Base-by-base conservation (phyloP, 1,140 invertebrate genomes). In the Zaprionus ghesquierei region DNA sequence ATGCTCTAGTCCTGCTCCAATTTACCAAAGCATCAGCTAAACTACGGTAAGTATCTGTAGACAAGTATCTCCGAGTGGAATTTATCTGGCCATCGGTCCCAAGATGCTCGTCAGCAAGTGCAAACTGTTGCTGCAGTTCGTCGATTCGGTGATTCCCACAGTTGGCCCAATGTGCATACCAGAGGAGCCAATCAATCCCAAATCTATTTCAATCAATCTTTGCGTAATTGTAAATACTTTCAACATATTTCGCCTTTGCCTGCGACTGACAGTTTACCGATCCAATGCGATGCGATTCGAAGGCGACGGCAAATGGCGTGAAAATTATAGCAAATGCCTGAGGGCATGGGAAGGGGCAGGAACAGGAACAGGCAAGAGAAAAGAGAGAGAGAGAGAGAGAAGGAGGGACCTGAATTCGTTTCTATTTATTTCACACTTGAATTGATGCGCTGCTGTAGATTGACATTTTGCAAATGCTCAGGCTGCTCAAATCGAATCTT, bases 381-480 rank as follows among this genome's bases (percentile, higher is more conserved):
- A n/a, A n/a, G n/a, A n/a, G n/a, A 29, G 27, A 55, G 9, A n/a
- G 18, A 41, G 25, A 15, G 5, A 50, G 44, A 65, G 46, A 12
- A 18, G 35, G 38, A 31, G 58, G 74, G 85, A 89, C 84, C 84
- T 87, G 84, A 89, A 89, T 87, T 89, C 84, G 85, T 89, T 89
- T 89, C 85, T 89, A 89, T 89, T 89, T 89, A 89, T 89, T 89
- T 89, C 84, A 89, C 84, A 89, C 84, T 89, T 89, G 81, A 86
- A 89, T 82, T 90, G 87, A 90, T 90, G 87, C 81, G 80, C 87
- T 77, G 85, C 84, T 82, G 61, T 66, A 86, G 87, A 90, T 90
- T 90, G 87, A 90, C 87, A 90, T 90, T 90, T 90, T 90, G 87
- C 87, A 90, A 90, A 90, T 90, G 87, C 87, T 77, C 72, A 77